These are phyloP conservation scores for Antitype chi DNA, from an alignment of 2,888 invertebrate species.

Conservation along the genomic window DNA sequence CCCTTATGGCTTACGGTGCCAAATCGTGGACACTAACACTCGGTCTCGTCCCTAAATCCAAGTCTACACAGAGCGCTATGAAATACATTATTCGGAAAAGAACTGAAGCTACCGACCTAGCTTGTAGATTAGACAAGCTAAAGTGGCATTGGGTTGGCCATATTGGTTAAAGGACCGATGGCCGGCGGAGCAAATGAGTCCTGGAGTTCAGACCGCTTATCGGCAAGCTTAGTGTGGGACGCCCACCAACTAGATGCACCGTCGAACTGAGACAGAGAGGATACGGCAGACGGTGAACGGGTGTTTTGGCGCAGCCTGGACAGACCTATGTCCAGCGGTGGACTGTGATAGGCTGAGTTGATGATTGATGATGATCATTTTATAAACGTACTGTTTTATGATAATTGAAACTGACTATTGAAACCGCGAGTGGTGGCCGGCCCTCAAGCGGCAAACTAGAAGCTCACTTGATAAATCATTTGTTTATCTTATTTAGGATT, in stretches of 20 bases:
- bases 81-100: background rate
- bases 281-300: background rate
- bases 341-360: background rate
- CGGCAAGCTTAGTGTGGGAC: too few relatives aligned
- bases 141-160: background rate
- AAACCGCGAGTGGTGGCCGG: background rate
- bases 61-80: background rate
- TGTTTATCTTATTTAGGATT: constrained; percentile 7
- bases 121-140: background rate
- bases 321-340: background rate
- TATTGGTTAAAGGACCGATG: background rate
- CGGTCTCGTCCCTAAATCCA: background rate
- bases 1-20: background rate
- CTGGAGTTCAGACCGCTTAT: too few relatives aligned
- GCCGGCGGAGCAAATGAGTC: background rate
- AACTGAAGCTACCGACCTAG: background rate
- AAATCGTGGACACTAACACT: background rate
- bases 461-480: constrained; percentile 7
- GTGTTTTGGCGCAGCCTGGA: too few relatives aligned
- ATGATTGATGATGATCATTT: background rate
- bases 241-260: too few relatives aligned
- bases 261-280: background rate
- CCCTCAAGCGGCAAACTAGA: background rate
- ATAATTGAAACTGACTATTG: background rate
- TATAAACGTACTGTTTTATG: background rate